Conservation (phyloP, 2,113 vertebrate species). For the human (Homo sapiens) region DNA sequence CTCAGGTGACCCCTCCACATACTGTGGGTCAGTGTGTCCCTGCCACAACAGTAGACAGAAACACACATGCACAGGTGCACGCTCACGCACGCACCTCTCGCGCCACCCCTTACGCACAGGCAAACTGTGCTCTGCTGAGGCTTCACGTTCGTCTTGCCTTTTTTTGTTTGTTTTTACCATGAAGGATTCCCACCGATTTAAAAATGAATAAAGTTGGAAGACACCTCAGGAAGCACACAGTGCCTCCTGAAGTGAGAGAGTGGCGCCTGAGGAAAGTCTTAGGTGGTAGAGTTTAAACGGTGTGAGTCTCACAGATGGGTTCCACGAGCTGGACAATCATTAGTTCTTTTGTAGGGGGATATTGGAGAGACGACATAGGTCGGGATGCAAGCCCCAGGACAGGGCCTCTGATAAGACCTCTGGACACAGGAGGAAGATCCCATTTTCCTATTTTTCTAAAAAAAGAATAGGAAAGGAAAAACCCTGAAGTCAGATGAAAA, state of each 20-base stretch:
- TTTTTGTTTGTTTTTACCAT: neutral
- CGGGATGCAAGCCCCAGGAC: neutral
- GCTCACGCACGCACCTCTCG: rapidly evolving
- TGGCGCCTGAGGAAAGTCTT: too few species aligned
- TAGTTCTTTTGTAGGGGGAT: neutral
- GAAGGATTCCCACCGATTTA: neutral
- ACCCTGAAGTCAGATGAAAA: constrained; percentile 60
- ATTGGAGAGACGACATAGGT: neutral
- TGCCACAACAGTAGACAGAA: rapidly evolving
- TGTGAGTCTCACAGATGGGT: rapidly evolving
- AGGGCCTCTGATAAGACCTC: neutral
- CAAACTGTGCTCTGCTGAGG: neutral
- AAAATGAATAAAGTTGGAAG: neutral
- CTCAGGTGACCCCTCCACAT: neutral
- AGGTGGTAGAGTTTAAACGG: rapidly evolving
- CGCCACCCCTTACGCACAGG: too few species aligned
- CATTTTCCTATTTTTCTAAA: constrained; percentile 24
- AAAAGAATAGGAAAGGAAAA: neutral
- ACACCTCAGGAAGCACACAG: rapidly evolving
- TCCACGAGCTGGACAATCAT: rapidly evolving
- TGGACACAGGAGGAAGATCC: neutral
- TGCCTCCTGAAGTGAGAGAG: neutral
- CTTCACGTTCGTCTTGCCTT: neutral
- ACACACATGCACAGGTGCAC: neutral
- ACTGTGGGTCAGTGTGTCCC: neutral